Evolutionary conservation across 2,888 invertebrate genomes (phyloP), one percentile per base, ranked within the genome.

Genomic region (Aquatica leii): DNA sequence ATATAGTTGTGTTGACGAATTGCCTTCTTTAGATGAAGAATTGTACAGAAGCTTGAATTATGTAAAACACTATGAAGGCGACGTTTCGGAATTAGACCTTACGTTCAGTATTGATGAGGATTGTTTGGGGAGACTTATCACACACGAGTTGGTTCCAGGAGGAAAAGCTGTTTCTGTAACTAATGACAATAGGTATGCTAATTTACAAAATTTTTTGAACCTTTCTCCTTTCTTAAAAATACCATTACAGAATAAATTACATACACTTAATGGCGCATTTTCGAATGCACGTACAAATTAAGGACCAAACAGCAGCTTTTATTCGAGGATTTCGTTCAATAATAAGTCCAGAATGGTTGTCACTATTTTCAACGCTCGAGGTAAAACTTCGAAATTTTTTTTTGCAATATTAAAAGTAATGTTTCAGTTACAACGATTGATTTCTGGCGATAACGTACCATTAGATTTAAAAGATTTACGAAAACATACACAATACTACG

Each of bases 201-300:
- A 14, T 9, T n/a, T n/a, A n/a, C n/a, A n/a, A n/a, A n/a, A n/a
- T n/a, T n/a, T n/a, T n/a, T n/a, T n/a, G n/a, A n/a, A n/a, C n/a
- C n/a, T n/a, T n/a, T n/a, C n/a, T n/a, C n/a, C n/a, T n/a, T n/a
- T n/a, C n/a, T n/a, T n/a, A n/a, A n/a, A n/a, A n/a, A n/a, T n/a
- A n/a, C n/a, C n/a, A n/a, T 46, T 85, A 86, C 59, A 95, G 95
- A 83, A 97, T 99, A 72, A 94, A 95, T 78, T 99, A 99, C 81
- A 96, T 99, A 56, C 99, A 99, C 81, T 85, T 95, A 77, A 97
- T 97, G 95, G 99, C 99, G 0, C 96, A 97, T 82, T 98, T 98
- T 81, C 90, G 97, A 68, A 98, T 99, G 95, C 95, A 98, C 80
- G 91, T 93, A 6, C 98, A 98, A 84, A 99, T 99, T 69, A 93